Evolutionary conservation across 2,113 vertebrate species (phyloP).

Genomic region (Butastur rufipennis): DNA sequence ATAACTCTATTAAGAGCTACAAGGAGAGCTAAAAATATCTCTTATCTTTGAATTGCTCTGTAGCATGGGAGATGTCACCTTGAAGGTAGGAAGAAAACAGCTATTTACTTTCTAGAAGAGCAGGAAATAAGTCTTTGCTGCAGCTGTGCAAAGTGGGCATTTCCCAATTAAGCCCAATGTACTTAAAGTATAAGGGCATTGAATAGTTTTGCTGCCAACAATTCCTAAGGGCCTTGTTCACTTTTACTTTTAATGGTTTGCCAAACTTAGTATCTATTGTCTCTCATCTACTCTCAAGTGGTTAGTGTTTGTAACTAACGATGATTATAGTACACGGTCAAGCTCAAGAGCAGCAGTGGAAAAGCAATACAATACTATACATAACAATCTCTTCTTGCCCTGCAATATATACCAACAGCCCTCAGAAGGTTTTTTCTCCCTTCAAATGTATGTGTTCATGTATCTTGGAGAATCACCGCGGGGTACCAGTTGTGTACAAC

Average conservation of each 20-base stretch:
- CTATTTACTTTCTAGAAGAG: slow-evolving; percentile 2
- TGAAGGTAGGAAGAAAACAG: slow-evolving; percentile 44
- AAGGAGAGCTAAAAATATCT: slow-evolving; percentile 52
- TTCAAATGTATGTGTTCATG: neutral
- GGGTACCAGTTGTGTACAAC: neutral
- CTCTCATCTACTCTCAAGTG: neutral
- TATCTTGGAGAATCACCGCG: neutral
- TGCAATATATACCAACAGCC: neutral
- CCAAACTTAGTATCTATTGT: neutral
- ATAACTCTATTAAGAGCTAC: slow-evolving; percentile 10
- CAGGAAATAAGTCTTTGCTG: neutral
- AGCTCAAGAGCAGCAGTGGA: neutral
- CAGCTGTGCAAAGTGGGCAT: neutral
- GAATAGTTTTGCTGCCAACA: neutral
- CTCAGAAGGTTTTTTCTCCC: neutral
- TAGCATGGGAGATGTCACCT: slow-evolving; percentile 51
- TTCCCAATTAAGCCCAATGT: neutral
- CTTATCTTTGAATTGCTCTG: slow-evolving; percentile 18
- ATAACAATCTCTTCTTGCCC: neutral
- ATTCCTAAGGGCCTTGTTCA: neutral
- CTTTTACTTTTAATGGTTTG: slow-evolving; percentile 25
- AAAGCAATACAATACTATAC: neutral
- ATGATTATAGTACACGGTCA: neutral
- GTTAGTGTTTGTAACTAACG: neutral
- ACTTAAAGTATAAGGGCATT: neutral